Evolutionary conservation across 2,113 vertebrate species (phyloP), one percentile per base, ranked within the genome.

Genomic region (Lophura nycthemera): DNA sequence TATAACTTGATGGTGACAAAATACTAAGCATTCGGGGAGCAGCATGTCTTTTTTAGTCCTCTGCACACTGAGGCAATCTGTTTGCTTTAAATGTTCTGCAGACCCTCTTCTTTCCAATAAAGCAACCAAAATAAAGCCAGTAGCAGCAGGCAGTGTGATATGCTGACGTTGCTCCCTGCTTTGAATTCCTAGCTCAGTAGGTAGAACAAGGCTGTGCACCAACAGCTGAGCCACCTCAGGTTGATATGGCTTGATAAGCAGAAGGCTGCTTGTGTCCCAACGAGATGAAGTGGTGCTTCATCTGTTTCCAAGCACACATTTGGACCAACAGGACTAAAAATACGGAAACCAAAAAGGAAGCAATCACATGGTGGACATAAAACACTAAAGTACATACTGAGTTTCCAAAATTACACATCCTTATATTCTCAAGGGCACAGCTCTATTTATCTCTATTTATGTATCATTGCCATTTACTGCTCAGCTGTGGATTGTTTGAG

Each of bases 71-170:
- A 67, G 61, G 21, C 10, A 69, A 8, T 10, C 57, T 14, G 10
- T 6, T 65, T 56, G 59, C 9, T 88, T 79, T 76, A 52, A 22
- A 36, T 34, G 24, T 57, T 11, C 78, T 52, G 32, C 7, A 47
- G 16, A 61, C 10, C 14, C 30, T 75, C 52, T 38, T 85, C 66
- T 69, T 42, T 16, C 42, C 54, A 38, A 22, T 13, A 52, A 61
- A 57, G 6, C 30, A 29, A 19, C 11, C 0, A 0, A 63, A 83
- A 78, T 36, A 47, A 57, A 83, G 30, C 8, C 10, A 1, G 0
- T 5, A 73, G 61, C 45, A 74, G 36, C 0, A 2, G 20, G 34
- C 18, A 21, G 16, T 54, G 45, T 50, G 54, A 45, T 54, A 7
- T 19, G 24, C 22, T 13, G 56, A 27, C 36, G 19, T 52, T 73